Conservation (phyloP, 2,888 invertebrate genomes). For the Tenthredo notha region DNA sequence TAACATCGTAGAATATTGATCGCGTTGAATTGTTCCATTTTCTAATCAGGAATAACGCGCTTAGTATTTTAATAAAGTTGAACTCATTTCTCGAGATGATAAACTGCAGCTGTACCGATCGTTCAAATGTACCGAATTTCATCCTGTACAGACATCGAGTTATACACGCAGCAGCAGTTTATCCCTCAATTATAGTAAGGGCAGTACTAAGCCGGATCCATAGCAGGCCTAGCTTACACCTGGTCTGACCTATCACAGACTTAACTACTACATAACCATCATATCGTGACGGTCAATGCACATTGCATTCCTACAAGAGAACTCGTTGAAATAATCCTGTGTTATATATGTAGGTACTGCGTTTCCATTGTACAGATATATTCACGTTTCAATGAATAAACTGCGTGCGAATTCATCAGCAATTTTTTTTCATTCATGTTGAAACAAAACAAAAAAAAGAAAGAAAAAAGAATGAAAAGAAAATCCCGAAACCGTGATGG, state of each 20-base stretch:
- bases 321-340: not conserved
- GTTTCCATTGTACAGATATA: not conserved
- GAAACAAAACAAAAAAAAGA: not conserved
- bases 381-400: not conserved
- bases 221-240: conserved; percentile 12
- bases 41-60: not conserved
- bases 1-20: not conserved
- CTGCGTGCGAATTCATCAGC: not conserved
- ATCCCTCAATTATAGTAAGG: conserved; percentile 20
- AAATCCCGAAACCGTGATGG: conserved; percentile 54
- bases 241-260: conserved; percentile 9
- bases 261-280: conserved; percentile 12
- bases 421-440: not conserved
- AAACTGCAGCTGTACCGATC: not conserved
- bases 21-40: not conserved
- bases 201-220: conserved; percentile 29
- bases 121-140: not conserved
- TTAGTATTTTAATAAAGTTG: not conserved
- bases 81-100: not conserved
- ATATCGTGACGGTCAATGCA: conserved; percentile 15
- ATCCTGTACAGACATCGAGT: not conserved
- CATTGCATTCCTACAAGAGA: conserved; percentile 5
- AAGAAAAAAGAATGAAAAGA: conserved; percentile 39
- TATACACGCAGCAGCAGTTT: conserved; percentile 8
- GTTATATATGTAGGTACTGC: not conserved